Evolutionary conservation across 2,888 invertebrate species (phyloP), one percentile per base, ranked within the genome.

Genomic region (Ariolimax columbianus): DNA sequence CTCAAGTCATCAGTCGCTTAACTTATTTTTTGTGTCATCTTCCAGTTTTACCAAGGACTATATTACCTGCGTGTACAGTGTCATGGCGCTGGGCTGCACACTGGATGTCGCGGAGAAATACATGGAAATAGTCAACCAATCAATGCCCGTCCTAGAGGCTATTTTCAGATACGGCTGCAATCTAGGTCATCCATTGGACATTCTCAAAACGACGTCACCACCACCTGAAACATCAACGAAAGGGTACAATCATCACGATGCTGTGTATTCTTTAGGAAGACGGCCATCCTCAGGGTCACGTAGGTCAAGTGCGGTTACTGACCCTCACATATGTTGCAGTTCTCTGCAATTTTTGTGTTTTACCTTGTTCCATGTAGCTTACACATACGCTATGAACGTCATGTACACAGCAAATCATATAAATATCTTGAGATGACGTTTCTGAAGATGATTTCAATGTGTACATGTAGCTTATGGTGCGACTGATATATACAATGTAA

Each of bases 81-180:
- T 90, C 1, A 91, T 91, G 79, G 90, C 91, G 9, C 85, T 92
- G 14, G 89, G 90, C n/a, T 92, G 91, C 82, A 91, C 91, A 14
- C 83, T 91, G 82, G 88, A 89, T 33, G 91, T 90, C 40, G 91
- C 91, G 17, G 88, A 91, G 63, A 87, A 89, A 17, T 91, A 91
- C 86, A 91, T 91, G 86, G 86, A 89, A 77, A 88, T 90, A 26
- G 86, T 91, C 59, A 92, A 91, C 85, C 88, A 89, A 85, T 89
- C 91, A n/a, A 77, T 82, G 38, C 85, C 85, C n/a, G 86, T 85
- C 55, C 70, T 87, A 30, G 87, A 86, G 30, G 87, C 87, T 38
- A 82, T 87, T 59, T 79, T 82, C n/a, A 84, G 88, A 55, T 82
- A 87, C 84, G 84, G 86, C 47, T 88, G 88, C 70, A 77, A 87